Conservation (phyloP, 2,888 invertebrate species). For the Mechanitis mazaeus region DNA sequence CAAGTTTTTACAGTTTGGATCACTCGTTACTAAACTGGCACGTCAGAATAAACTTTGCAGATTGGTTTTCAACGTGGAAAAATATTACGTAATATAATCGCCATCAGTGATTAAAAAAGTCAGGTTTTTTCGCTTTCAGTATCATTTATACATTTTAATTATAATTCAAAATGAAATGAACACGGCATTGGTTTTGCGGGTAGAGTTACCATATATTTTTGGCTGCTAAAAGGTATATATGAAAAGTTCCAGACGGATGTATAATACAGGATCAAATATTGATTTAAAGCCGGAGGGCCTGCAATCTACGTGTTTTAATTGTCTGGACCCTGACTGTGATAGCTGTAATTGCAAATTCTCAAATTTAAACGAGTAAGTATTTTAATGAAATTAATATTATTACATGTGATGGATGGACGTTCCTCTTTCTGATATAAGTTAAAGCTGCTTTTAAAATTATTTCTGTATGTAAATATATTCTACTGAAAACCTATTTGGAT, state of each 20-base stretch:
- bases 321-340: conserved; percentile 1
- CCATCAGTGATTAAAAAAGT: not conserved
- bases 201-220: not conserved
- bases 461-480: no score
- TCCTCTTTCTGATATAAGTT: no score
- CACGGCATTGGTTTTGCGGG: not conserved
- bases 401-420: no score
- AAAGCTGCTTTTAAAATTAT: no score
- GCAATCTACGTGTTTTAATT: not conserved
- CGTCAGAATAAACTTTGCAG: conserved; percentile 2
- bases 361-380: no score
- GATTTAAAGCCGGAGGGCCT: not conserved
- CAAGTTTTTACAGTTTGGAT: not conserved
- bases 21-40: not conserved
- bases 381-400: no score
- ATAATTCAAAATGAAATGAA: not conserved
- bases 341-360: not conserved
- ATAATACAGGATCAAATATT: conserved; percentile 2
- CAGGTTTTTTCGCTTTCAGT: not conserved
- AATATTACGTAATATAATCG: not conserved
- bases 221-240: not conserved
- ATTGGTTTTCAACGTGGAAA: not conserved
- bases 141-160: not conserved
- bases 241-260: not conserved
- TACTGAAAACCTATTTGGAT: no score